Conservation (phyloP, 2,113 vertebrate species). For the Oreochromis spilurus region DNA sequence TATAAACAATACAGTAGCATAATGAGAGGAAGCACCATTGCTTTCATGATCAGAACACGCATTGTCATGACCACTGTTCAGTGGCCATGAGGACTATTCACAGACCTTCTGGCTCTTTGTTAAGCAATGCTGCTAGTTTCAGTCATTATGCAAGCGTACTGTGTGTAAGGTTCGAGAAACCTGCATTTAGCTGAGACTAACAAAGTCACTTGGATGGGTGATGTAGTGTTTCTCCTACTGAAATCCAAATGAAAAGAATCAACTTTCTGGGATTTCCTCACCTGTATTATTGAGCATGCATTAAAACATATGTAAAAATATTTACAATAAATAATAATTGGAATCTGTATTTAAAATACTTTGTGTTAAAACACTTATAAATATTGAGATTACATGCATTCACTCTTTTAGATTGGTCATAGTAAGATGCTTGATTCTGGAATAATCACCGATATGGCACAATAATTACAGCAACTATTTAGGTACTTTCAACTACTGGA, state of each 20-base stretch:
- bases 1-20: not conserved
- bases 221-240: not conserved
- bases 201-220: not conserved
- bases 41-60: not conserved
- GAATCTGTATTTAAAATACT: not conserved
- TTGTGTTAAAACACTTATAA: not conserved
- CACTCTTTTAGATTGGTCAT: not conserved
- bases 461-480: not conserved
- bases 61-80: not conserved
- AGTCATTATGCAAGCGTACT: not conserved
- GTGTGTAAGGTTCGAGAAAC: not conserved
- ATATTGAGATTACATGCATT: not conserved
- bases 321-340: not conserved
- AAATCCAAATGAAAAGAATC: not conserved
- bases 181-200: not conserved
- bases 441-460: not conserved
- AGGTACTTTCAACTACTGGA: not conserved
- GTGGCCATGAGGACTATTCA: not conserved
- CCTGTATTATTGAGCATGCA: not conserved
- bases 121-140: not conserved
- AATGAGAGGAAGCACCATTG: not conserved
- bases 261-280: not conserved
- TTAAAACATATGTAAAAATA: not conserved
- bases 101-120: not conserved
- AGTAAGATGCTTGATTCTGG: not conserved